Evolutionary conservation across 2,797 vertebrate species (phyloP).

Genomic region (Cossypha niveicapilla): DNA sequence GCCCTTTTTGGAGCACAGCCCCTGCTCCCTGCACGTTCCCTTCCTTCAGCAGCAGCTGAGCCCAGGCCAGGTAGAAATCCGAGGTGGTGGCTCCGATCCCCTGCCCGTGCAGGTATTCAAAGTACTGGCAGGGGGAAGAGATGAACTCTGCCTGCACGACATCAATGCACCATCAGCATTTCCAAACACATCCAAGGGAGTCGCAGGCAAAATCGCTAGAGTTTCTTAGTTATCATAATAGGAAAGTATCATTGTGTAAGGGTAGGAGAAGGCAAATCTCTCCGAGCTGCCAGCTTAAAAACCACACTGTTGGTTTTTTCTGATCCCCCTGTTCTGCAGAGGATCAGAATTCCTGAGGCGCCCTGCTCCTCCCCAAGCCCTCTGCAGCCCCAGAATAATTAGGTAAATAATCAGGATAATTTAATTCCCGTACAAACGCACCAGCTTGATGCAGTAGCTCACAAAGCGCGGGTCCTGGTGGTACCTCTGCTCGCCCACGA

Average conservation of each 20-base stretch:
- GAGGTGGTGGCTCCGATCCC: slow-evolving; percentile 80
- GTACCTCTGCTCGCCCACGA: slow-evolving; percentile 79
- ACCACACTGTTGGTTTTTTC: rapidly evolving
- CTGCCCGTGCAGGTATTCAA: slow-evolving; percentile 73
- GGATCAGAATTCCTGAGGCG: rapidly evolving
- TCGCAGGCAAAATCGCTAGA: no score
- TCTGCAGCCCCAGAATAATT: background rate
- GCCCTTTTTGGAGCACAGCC: slow-evolving; percentile 78
- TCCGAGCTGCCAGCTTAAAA: no score
- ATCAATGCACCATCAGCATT: background rate
- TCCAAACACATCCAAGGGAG: background rate
- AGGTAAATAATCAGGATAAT: rapidly evolving
- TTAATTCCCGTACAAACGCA: background rate
- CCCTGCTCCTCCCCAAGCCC: background rate
- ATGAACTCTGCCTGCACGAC: slow-evolving; percentile 79
- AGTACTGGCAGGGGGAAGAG: slow-evolving; percentile 78
- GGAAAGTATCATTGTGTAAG: background rate
- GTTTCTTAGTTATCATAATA: rapidly evolving
- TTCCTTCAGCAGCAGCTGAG: slow-evolving; percentile 76
- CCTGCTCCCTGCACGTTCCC: slow-evolving; percentile 74
- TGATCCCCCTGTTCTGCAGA: background rate
- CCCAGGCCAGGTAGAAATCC: slow-evolving; percentile 85
- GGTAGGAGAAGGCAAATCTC: background rate
- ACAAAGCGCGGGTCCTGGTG: slow-evolving; percentile 83
- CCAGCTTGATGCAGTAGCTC: slow-evolving; percentile 84